Conservation (phyloP, 2,797 vertebrate genomes). For the Loriculus beryllinus region DNA sequence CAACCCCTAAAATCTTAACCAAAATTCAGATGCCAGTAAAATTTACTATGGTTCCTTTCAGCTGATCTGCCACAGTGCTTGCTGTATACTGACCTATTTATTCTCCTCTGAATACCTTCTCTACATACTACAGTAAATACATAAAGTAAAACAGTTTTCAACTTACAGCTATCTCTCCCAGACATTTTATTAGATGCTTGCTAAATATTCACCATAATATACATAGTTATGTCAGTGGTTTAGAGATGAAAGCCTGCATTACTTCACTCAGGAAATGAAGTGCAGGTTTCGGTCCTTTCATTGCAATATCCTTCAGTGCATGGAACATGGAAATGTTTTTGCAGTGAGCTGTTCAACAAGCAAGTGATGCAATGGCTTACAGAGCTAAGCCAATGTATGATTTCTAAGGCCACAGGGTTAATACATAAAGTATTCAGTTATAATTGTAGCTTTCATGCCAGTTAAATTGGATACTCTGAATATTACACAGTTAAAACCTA, state of each 20-base stretch:
- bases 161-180: conserved; percentile 10
- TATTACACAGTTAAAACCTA: conserved; percentile 17
- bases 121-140: background rate
- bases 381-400: conserved; percentile 4
- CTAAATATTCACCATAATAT: conserved; percentile 41
- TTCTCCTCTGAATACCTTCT: background rate
- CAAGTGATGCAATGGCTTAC: conserved; percentile 38
- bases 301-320: conserved; percentile 46
- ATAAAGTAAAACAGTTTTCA: background rate
- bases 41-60: background rate
- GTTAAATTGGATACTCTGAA: conserved; percentile 43
- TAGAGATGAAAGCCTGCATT: conserved; percentile 48
- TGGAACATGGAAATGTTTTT: conserved; percentile 39
- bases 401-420: conserved; percentile 49
- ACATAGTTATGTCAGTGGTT: conserved; percentile 44
- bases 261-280: conserved; percentile 55
- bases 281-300: conserved; percentile 45
- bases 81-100: background rate
- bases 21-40: background rate
- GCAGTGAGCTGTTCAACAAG: conserved; percentile 37
- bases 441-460: conserved; percentile 48
- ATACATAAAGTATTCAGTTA: conserved; percentile 55
- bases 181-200: conserved; percentile 18
- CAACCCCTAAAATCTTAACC: background rate
- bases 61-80: background rate